Evolutionary conservation across 2,888 invertebrate genomes (phyloP), one percentile per base, ranked within the genome.

Genomic region (Lamproptera curius): DNA sequence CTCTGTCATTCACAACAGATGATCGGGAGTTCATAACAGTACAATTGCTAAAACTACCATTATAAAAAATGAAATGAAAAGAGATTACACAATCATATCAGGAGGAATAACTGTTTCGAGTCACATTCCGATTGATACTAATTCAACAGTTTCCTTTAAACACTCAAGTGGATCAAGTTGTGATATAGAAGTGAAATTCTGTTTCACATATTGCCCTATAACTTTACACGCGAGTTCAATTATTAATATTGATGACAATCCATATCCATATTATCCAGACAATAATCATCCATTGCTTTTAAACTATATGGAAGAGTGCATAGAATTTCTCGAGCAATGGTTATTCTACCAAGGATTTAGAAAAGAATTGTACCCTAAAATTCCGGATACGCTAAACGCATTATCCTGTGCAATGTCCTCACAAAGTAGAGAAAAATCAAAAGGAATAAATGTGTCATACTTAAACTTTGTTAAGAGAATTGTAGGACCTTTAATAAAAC

Each of bases 261-360:
- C 86, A 6, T 86, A 77, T 53, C 85, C 87, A 1, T 85, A 71
- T 53, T 87, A 65, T 64, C 86, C 87, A 14, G 46, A 69, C 28
- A 57, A 50, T 13, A 58, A 55, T n/a, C 74, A 85, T 63, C 51
- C 17, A 1, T 57, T 71, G 26, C 59, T 82, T 13, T 70, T 70
- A 54, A 60, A 75, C 13, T 85, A 86, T 52, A 66, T 84, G 68
- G 72, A 74, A 53, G 59, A 36, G 1, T 74, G 78, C 53, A 61
- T 62, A 11, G 52, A 50, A 23, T 87, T 87, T 63, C 61, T 87
- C 35, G 85, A 86, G 56, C 83, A 73, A 55, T 87, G 87, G 87
- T 75, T 87, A 81, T 86, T 76, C 52, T 75, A 75, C 45, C 86
- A 87, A 77, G 87, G 87, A 6, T 87, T 85, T 61, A 74, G 81